Evolutionary conservation across 2,113 vertebrate species (phyloP), one percentile per base, ranked within the genome.

Genomic region (Crocuta crocuta): DNA sequence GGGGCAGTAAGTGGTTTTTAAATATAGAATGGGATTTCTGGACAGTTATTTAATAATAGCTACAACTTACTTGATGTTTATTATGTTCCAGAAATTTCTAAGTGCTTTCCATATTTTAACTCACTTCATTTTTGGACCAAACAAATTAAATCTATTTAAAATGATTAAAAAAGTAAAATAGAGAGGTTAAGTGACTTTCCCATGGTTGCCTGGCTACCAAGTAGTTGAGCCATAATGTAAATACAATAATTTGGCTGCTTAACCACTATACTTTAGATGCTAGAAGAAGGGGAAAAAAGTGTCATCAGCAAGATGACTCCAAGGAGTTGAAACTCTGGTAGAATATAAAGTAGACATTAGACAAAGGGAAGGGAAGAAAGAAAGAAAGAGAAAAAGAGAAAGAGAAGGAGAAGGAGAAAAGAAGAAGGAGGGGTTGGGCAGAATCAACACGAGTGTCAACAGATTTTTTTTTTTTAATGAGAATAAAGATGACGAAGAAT

Each of bases 91-190:
- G 58, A 85, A 68, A 81, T 74, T 53, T 81, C 58, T 76, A 89
- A 96, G 15, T 85, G 85, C 45, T 94, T 95, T 39, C 21, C 23
- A 74, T 86, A 70, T 78, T 81, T 94, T 43, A 73, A 90, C 7
- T 53, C 19, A 15, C 43, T 93, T 79, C 23, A 89, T n/a, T 33
- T n/a, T 92, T 31, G 53, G 89, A 94, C 53, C 48, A 70, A 89
- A 17, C 39, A 48, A 45, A 76, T 80, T 11, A 85, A 26, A 58
- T 9, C 45, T 63, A 65, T 84, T 84, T 73, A 73, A 63, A 45
- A 85, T 61, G 71, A 70, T 24, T 24, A 33, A 70, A 70, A 61
- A 94, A n/a, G 74, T 74, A 71, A 94, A 74, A 43, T 33, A 55
- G 55, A 68, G 2, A 23, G 17, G 33, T n/a, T 73, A 43, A 70